A percentile compares a stretch with the other conserved stretches of the same genome.
Conservation (phyloP, 2,888 invertebrate genomes). For the Rotaria sp. region DNA sequence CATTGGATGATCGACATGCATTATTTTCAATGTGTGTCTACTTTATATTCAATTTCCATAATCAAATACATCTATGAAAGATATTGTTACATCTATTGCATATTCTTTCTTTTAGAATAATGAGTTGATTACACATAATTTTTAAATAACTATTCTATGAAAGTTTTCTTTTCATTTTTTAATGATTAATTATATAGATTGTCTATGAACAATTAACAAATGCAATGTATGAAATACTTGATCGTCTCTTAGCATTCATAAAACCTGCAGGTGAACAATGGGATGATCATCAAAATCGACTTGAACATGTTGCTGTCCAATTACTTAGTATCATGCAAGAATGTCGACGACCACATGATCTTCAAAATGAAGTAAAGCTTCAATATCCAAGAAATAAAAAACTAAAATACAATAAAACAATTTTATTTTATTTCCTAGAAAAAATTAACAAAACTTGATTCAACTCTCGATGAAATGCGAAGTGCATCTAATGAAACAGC, state of each 20-base stretch:
- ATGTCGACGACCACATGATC: conserved; percentile 51
- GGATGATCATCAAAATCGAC: conserved; percentile 25
- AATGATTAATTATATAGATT: not conserved
- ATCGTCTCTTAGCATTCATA: not conserved
- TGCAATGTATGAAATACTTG: not conserved
- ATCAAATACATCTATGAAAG: too few relatives aligned
- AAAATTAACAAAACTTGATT: conserved; percentile 35
- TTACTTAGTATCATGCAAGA: conserved; percentile 48
- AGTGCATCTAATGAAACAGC: conserved; percentile 36
- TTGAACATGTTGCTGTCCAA: conserved; percentile 21
- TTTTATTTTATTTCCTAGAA: not conserved
- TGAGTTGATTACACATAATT: too few relatives aligned
- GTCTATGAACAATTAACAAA: not conserved
- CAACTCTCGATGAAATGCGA: conserved; percentile 39
- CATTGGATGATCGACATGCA: too few relatives aligned
- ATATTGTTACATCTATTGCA: too few relatives aligned
- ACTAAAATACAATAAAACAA: too few relatives aligned
- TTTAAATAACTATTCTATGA: too few relatives aligned
- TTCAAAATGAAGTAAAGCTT: conserved; percentile 49
- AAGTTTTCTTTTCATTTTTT: too few relatives aligned
- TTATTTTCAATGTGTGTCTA: too few relatives aligned
- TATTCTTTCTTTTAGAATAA: too few relatives aligned
- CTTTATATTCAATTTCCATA: too few relatives aligned
- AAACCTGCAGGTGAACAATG: conserved; percentile 15
- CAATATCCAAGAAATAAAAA: not conserved